These are phyloP conservation scores for Dendrolimus houi DNA, from an alignment of 2,888 invertebrate species.

Conservation along the genomic window DNA sequence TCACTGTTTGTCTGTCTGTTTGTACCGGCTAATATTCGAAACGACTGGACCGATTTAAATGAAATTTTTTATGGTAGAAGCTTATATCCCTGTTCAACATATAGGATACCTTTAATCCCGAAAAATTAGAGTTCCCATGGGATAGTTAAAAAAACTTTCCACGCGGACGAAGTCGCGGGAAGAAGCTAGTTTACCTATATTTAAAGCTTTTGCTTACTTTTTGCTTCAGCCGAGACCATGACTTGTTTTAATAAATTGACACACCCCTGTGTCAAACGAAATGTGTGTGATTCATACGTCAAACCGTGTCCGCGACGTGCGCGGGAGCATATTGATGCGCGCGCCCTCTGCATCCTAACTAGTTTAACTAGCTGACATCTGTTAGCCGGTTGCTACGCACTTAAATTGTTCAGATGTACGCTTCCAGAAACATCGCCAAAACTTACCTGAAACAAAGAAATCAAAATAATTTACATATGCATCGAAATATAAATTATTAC, in stretches of 20 bases:
- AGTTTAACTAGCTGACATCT: slow-evolving; percentile 11
- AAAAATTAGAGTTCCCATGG: no score
- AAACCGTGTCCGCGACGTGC: slow-evolving; percentile 57
- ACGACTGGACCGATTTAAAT: no score
- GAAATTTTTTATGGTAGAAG: no score
- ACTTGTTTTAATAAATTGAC: background rate
- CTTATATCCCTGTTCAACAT: no score
- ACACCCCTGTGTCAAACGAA: slow-evolving; percentile 32
- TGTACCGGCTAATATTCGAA: no score
- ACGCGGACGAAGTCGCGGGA: no score
- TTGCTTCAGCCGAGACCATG: no score
- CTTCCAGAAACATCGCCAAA: background rate
- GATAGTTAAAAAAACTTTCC: no score
- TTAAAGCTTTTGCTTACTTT: no score
- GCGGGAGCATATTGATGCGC: slow-evolving; percentile 66
- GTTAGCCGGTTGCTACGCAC: background rate
- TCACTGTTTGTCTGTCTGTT: no score
- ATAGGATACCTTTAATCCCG: no score
- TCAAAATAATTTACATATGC: background rate
- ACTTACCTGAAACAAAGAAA: background rate
- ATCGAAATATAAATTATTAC: background rate
- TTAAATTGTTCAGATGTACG: background rate
- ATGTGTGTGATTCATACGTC: slow-evolving; percentile 63
- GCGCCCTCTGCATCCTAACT: slow-evolving; percentile 51
- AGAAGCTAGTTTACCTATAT: no score